phyloP scores from a whole-genome alignment of 2,888 invertebrate genomes.

The Melanotus villosus region DNA sequence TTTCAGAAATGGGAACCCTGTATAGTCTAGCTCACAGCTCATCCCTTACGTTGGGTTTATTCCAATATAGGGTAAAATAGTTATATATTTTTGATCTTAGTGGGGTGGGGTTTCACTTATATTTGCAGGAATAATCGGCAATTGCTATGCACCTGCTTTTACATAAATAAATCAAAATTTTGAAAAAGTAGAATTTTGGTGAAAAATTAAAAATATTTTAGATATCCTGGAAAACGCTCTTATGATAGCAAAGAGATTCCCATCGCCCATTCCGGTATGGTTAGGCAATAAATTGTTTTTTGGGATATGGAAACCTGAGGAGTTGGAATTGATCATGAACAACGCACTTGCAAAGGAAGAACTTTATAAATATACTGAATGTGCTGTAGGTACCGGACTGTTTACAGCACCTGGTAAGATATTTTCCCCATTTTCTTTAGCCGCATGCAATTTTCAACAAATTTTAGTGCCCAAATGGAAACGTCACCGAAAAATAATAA shows the following conservation, averaged over 20 bases:
- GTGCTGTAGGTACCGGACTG: conserved; percentile 47
- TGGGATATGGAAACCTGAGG: conserved; percentile 37
- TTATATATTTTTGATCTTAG: too few species aligned
- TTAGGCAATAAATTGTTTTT: conserved; percentile 42
- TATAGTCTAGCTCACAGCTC: too few species aligned
- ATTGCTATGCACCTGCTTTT: too few species aligned
- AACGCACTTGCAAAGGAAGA: conserved; percentile 49
- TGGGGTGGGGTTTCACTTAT: too few species aligned
- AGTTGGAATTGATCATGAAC: conserved; percentile 49
- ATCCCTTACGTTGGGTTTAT: too few species aligned
- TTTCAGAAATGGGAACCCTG: too few species aligned
- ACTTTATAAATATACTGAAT: conserved; percentile 42
- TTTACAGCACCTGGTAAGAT: conserved; percentile 51
- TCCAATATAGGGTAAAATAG: too few species aligned
- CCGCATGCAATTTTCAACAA: too few species aligned
- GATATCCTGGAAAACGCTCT: conserved; percentile 16
- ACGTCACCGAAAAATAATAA: conserved; percentile 72
- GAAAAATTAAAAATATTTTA: not conserved
- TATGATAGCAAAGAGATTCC: not conserved
- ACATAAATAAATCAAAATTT: too few species aligned
- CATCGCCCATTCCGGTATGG: conserved; percentile 37
- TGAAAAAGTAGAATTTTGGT: not conserved
- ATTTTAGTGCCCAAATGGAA: conserved; percentile 74
- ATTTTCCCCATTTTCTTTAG: too few species aligned
- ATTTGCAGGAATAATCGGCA: too few species aligned